Conservation (phyloP, 2,888 invertebrate species). For the Macaria notata region DNA sequence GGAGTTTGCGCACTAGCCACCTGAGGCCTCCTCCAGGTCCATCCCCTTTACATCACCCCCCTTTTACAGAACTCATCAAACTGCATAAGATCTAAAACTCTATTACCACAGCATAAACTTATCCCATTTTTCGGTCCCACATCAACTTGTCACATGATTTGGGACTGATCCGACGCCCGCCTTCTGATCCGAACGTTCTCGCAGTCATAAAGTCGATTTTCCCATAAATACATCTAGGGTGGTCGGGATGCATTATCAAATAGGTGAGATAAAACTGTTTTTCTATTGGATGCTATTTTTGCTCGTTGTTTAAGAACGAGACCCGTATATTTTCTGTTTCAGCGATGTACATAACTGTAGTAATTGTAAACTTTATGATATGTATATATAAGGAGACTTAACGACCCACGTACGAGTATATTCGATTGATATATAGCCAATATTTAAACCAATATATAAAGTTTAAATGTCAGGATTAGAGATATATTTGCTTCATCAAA, state of each 20-base stretch:
- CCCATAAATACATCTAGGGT: background rate
- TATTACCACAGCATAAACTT: background rate
- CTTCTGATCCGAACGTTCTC: background rate
- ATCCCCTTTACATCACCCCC: background rate
- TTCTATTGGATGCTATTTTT: background rate
- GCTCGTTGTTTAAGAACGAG: no score
- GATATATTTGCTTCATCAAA: no score
- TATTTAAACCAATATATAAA: no score
- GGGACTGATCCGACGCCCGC: no score
- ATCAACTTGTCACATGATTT: background rate
- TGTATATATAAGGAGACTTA: no score
- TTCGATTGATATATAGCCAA: no score
- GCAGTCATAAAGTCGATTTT: background rate
- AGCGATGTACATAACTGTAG: no score
- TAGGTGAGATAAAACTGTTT: background rate
- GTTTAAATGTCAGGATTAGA: no score
- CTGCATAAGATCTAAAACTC: background rate
- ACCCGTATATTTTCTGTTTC: no score
- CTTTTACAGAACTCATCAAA: background rate
- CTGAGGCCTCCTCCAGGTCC: background rate
- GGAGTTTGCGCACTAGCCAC: slow-evolving; percentile 8
- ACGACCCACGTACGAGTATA: no score
- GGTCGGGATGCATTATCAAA: background rate
- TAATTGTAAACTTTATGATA: no score
- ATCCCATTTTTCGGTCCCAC: background rate